Percentiles rank a stretch among this genome's conserved stretches.
These are phyloP conservation scores for Caenorhabditis imperialis DNA, from an alignment of 2,888 invertebrate genomes.

Conservation along the genomic window DNA sequence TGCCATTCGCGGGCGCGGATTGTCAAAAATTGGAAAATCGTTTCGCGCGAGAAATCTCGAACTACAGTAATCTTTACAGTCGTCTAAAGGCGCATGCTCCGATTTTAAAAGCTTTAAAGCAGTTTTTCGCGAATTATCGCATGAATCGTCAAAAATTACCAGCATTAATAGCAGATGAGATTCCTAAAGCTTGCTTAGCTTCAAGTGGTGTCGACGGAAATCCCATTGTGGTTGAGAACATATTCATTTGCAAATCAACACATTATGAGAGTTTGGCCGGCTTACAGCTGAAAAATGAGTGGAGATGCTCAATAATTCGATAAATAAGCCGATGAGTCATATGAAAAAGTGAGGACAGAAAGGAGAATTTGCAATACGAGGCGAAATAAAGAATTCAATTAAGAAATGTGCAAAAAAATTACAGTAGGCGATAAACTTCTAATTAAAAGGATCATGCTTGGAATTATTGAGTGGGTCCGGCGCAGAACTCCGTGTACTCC, in stretches of 20 bases:
- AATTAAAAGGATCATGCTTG: conserved; percentile 19
- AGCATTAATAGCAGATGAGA: conserved; percentile 45
- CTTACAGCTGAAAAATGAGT: conserved; percentile 24
- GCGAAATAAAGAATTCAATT: not conserved
- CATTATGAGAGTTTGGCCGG: conserved; percentile 33
- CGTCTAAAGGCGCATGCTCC: too few species aligned
- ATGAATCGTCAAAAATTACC: conserved; percentile 43
- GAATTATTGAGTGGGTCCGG: conserved; percentile 34
- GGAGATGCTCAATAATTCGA: conserved; percentile 2
- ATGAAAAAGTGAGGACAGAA: too few species aligned
- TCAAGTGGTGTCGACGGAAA: conserved; percentile 59
- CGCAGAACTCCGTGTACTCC: conserved; percentile 21
- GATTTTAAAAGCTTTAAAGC: too few species aligned
- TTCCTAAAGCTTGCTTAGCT: conserved; percentile 51
- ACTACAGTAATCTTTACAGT: conserved; percentile 14
- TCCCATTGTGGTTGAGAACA: conserved; percentile 56
- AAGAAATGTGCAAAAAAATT: not conserved
- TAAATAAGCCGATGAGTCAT: conserved; percentile 16
- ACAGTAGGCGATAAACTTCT: conserved; percentile 21
- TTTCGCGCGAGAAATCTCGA: not conserved
- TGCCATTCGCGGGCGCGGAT: not conserved
- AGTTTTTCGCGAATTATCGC: too few species aligned
- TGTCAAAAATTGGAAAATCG: not conserved
- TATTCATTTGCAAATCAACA: conserved; percentile 45
- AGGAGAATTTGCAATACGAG: too few species aligned